Evolutionary conservation across 2,797 vertebrate genomes (phyloP), one percentile per base, ranked within the genome.

Genomic region (Molossus alvarezi): DNA sequence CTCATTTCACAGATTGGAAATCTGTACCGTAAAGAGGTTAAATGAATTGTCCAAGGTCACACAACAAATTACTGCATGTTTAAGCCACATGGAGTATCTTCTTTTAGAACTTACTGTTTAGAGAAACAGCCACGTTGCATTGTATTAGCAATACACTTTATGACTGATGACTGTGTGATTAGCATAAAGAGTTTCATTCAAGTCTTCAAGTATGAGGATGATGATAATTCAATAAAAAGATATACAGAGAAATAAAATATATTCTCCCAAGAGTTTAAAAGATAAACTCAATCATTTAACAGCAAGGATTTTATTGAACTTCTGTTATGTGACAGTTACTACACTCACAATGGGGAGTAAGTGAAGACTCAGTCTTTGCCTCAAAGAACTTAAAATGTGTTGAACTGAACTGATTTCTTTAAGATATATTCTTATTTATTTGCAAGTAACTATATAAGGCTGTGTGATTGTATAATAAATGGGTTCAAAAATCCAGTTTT

Each of bases 1-100:
- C 67, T 90, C 23, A 71, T 82, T 94, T 92, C 18, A 77, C 82
- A 93, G 41, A 87, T 73, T 33, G 53, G 11, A 92, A 94, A 55
- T 75, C 72, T 75, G 33, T 69, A 25, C 64, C 53, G 23, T 20
- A 67, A 57, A 87, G 5, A 93, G 57, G 55, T 45, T 91, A 94
- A 83, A 37, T 88, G 17, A 84, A 76, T 83, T 85, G 41, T 55
- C 67, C 67, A 69, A 82, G 18, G 64, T 57, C 62, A 88, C 17
- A 77, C 12, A 90, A 84, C 9, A 82, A 77, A 94, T 45, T 33
- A 41, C 1, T 82, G 1, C 37, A 60, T 55, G 5, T 27, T 75
- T n/a, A 62, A 91, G 62, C 60, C 48, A 84, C n/a, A 72, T 0
- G 15, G 6, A 55, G 1, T 15, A 23, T 77, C 14, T 27, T 77